These are phyloP conservation scores for Rhinichthys osculus DNA, from an alignment of 2,797 vertebrate genomes.

Conservation along the genomic window DNA sequence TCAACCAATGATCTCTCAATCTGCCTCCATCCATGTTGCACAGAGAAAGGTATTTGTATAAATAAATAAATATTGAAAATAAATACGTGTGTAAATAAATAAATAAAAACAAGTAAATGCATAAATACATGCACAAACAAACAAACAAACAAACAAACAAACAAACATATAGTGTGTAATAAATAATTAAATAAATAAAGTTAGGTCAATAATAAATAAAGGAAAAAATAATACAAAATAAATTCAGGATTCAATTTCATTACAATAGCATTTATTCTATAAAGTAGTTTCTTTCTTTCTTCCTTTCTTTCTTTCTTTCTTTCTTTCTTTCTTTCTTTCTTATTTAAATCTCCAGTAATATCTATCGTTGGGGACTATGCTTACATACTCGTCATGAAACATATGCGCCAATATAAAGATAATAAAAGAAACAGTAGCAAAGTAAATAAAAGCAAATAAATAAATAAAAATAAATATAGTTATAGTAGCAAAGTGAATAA, in stretches of 20 bases:
- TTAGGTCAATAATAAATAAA: background rate
- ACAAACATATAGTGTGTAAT: background rate
- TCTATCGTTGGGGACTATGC: no score
- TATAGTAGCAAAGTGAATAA: background rate
- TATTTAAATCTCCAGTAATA: background rate
- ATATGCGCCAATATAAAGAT: background rate
- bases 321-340: background rate
- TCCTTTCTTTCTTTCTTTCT: no score
- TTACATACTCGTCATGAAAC: background rate
- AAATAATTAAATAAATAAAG: background rate
- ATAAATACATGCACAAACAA: background rate
- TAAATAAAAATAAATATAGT: no score
- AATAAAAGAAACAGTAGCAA: background rate
- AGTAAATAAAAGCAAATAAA: no score
- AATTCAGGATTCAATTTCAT: background rate
- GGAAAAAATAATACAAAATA: background rate
- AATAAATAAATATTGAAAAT: no score
- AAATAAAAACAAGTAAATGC: no score
- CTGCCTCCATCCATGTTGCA: no score
- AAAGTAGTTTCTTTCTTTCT: background rate
- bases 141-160: no score
- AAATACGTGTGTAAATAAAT: no score
- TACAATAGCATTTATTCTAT: background rate
- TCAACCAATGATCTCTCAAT: no score
- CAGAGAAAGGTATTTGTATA: no score